Conservation (phyloP, 2,888 invertebrate species). For the Drosophila prostipennis region DNA sequence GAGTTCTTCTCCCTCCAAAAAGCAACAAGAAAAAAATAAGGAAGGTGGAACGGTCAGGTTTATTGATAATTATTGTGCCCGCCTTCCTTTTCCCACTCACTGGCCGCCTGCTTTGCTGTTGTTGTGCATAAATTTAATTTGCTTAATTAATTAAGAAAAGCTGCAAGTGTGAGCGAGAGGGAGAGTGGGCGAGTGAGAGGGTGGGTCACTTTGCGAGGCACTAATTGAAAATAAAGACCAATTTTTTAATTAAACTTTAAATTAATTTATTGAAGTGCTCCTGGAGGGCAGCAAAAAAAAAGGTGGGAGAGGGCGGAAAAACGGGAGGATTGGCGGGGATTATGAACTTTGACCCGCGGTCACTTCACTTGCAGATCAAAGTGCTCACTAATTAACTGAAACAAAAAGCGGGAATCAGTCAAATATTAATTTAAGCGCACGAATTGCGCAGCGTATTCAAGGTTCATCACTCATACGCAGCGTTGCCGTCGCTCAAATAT, state of each 20-base stretch:
- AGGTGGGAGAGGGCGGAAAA: not conserved
- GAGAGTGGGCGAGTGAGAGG: not conserved
- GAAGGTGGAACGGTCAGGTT: constrained; percentile 54
- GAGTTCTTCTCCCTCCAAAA: constrained; percentile 3
- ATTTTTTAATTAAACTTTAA: constrained; percentile 80
- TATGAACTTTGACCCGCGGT: constrained; percentile 14
- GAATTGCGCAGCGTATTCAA: not conserved
- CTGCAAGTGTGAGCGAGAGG: constrained; percentile 24
- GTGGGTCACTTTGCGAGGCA: constrained; percentile 30
- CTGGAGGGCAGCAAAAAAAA: constrained; percentile 5
- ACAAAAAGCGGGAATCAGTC: not conserved
- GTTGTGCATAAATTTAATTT: constrained; percentile 76
- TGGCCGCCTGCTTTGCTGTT: not conserved
- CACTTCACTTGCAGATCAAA: constrained; percentile 1
- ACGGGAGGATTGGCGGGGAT: not conserved
- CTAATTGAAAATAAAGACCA: constrained; percentile 78
- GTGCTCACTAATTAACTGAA: not conserved
- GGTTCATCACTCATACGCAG: constrained; percentile 9
- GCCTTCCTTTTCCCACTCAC: constrained; percentile 52
- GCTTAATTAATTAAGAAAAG: constrained; percentile 78
- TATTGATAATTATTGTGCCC: constrained; percentile 79
- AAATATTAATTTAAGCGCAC: not conserved
- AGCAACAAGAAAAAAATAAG: constrained; percentile 32
- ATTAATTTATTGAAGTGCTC: constrained; percentile 78
- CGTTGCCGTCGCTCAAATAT: not conserved